Base-by-base conservation (phyloP, 2,888 invertebrate species). In the Agrypnus murinus region DNA sequence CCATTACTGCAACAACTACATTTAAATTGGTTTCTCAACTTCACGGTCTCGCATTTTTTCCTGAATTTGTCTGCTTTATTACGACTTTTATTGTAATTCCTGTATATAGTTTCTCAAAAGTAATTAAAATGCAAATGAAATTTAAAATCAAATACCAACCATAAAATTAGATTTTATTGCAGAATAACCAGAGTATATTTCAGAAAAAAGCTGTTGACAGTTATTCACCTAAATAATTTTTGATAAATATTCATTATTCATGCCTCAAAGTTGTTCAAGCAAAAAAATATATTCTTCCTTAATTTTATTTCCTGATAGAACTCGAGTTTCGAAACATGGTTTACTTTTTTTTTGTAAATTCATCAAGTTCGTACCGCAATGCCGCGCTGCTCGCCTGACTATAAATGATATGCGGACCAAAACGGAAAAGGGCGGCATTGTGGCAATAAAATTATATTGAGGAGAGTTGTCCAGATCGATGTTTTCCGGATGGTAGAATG, bases 361-460 rank as follows among this genome's bases (percentile, higher is more conserved):
- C 38, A 3, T 53, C 17, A 19, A 58, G 36, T n/a, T 40, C 40
- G n/a, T 25, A 58, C n/a, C 58, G 32, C 45, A 43, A n/a, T n/a
- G n/a, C 17, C 45, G 1, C 34, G n/a, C n/a, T n/a, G n/a, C n/a
- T n/a, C n/a, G 46, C 34, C 32, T 15, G 60, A 46, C 32, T 60
- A 10, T 15, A 45, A 32, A 43, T 60, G 32, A 59, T 60, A 60
- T 60, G 34, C 43, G 17, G 55, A 32, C 17, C 50, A 36, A 19
- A 55, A 12, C 53, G 55, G 36, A 55, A 55, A 1, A 19, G 38
- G 17, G 34, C 46, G 10, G 19, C 43, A 36, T 46, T 58, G 34
- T 17, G 17, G 58, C 45, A 57, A 65, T 58, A 55, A 65, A 65
- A 45, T 65, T 65, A 43, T 58, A 46, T 57, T 25, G 57, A n/a